Conservation (phyloP, 2,888 invertebrate genomes). For the Homarus gammarus region DNA sequence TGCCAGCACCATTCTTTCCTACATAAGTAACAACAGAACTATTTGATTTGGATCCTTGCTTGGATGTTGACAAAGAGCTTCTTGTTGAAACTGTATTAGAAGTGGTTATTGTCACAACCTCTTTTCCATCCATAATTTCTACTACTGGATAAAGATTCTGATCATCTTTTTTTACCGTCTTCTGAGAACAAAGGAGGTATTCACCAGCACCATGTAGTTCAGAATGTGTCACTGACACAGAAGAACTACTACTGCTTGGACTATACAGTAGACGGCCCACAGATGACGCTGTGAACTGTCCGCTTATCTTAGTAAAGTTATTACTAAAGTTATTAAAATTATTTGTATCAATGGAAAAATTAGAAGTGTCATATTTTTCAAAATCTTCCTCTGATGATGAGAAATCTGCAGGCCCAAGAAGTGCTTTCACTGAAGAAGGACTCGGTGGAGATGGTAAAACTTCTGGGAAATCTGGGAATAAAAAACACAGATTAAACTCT, state of each 20-base stretch:
- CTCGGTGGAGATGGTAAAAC: slow-evolving; percentile 49
- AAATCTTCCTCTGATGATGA: slow-evolving; percentile 4
- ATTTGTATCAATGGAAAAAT: slow-evolving; percentile 4
- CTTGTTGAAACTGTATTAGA: slow-evolving; percentile 10
- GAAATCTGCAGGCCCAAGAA: slow-evolving; percentile 47
- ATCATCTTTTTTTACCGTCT: neutral
- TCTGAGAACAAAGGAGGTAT: neutral
- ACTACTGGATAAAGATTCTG: slow-evolving; percentile 23
- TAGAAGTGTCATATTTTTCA: slow-evolving; percentile 21
- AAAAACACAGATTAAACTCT: neutral
- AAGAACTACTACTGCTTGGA: slow-evolving; percentile 15
- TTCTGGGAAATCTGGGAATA: slow-evolving; percentile 51
- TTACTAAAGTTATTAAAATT: slow-evolving; percentile 7
- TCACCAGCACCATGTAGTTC: slow-evolving; percentile 6
- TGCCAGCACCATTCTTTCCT: neutral
- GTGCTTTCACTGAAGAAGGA: slow-evolving; percentile 10
- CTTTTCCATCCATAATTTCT: slow-evolving; percentile 65
- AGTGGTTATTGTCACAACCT: slow-evolving; percentile 58
- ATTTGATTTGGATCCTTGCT: neutral
- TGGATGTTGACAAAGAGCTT: slow-evolving; percentile 25
- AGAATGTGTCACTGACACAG: slow-evolving; percentile 5
- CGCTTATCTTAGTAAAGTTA: slow-evolving; percentile 8
- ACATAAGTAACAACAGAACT: slow-evolving; percentile 17
- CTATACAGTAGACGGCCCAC: slow-evolving; percentile 7
- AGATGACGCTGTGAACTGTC: neutral